Percentiles rank a stretch among this genome's conserved stretches.
Evolutionary conservation across 2,888 invertebrate genomes (phyloP).

Genomic region (Elegia similella): DNA sequence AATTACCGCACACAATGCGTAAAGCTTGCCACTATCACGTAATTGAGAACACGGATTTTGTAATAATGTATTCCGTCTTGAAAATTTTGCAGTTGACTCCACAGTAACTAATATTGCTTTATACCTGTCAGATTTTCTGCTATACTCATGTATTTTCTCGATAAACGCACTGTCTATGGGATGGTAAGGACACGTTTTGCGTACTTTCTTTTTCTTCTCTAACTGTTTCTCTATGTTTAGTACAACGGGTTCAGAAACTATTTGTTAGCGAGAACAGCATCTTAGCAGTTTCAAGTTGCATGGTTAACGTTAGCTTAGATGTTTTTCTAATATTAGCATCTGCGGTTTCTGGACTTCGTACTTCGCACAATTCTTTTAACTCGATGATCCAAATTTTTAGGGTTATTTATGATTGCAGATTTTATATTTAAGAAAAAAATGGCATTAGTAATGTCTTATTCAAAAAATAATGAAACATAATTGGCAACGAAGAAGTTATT

Average conservation of each 20-base stretch:
- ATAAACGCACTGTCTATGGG: constrained; percentile 68
- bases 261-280: constrained; percentile 25
- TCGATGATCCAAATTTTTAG: constrained; percentile 32
- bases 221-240: constrained; percentile 48
- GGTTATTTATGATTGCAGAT: constrained; percentile 1
- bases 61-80: constrained; percentile 7
- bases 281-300: constrained; percentile 32
- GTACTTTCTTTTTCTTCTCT: constrained; percentile 44
- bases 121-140: constrained; percentile 53
- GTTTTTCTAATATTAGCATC: constrained; percentile 41
- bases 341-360: constrained; percentile 58
- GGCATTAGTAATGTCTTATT: no score
- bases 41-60: constrained; percentile 22
- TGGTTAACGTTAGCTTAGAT: constrained; percentile 35
- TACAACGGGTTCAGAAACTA: constrained; percentile 61
- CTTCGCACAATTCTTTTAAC: constrained; percentile 53
- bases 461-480: background rate
- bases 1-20: constrained; percentile 37
- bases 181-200: constrained; percentile 73
- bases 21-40: constrained; percentile 43
- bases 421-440: background rate
- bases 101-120: constrained; percentile 54
- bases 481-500: background rate
- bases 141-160: constrained; percentile 65
- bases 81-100: constrained; percentile 25